phyloP scores from a whole-genome alignment of 2,797 vertebrate genomes.

The Euthynnus affinis region DNA sequence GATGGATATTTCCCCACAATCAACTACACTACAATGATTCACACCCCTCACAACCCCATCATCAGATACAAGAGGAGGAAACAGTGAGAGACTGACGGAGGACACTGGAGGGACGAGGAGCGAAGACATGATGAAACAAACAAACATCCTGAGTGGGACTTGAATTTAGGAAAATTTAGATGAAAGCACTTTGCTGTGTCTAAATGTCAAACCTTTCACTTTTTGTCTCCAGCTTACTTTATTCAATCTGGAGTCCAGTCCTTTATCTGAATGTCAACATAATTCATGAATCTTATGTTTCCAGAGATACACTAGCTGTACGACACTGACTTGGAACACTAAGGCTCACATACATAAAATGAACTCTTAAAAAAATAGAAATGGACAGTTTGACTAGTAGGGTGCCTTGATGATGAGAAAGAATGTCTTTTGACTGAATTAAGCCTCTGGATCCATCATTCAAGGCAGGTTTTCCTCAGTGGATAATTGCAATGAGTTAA shows the following conservation, averaged over 20 bases:
- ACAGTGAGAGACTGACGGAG: slow-evolving; percentile 68
- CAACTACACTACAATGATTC: slow-evolving; percentile 99
- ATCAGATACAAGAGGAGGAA: slow-evolving; percentile 92
- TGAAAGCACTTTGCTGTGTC: slow-evolving; percentile 32
- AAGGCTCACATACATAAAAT: slow-evolving; percentile 60
- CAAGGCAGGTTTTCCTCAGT: neutral
- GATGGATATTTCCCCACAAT: slow-evolving; percentile 94
- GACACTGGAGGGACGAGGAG: neutral
- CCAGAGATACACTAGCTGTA: slow-evolving; percentile 17
- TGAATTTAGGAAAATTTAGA: slow-evolving; percentile 30
- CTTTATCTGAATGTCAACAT: slow-evolving; percentile 22
- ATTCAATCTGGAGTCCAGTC: neutral
- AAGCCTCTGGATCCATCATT: neutral
- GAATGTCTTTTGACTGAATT: slow-evolving; percentile 10
- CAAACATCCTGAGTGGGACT: slow-evolving; percentile 32
- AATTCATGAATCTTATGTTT: slow-evolving; percentile 21
- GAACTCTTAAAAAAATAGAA: slow-evolving; percentile 43
- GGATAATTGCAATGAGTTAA: neutral
- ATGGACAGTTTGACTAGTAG: neutral
- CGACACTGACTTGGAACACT: slow-evolving; percentile 32
- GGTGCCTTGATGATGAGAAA: slow-evolving; percentile 14
- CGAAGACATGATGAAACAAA: slow-evolving; percentile 15
- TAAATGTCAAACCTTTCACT: slow-evolving; percentile 4
- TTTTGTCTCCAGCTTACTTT: slow-evolving; percentile 20
- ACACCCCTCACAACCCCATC: slow-evolving; percentile 94